Evolutionary conservation across 2,113 vertebrate species (phyloP).

Genomic region (Peromyscus polionotus): DNA sequence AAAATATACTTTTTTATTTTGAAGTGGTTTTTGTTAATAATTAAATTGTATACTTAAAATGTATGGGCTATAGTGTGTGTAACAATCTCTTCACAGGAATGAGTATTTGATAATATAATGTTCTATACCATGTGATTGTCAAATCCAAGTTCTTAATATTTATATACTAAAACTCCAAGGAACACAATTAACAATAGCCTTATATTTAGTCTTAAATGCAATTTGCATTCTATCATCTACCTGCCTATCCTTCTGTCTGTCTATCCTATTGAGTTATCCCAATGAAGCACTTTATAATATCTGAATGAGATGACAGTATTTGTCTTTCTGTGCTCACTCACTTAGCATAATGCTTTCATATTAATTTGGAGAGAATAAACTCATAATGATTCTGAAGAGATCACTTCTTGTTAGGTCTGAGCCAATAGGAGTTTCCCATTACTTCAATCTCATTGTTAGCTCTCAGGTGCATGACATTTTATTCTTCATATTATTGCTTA

Average conservation of each 20-base stretch:
- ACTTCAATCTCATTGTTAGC: constrained; percentile 26
- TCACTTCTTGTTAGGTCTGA: not conserved
- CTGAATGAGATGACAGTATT: not conserved
- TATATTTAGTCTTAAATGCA: not conserved
- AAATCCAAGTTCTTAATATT: not conserved
- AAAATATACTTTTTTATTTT: not conserved
- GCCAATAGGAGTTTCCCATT: constrained; percentile 39
- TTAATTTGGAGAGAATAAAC: not conserved
- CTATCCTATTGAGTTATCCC: not conserved
- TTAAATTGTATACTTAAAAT: not conserved
- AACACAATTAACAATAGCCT: not conserved
- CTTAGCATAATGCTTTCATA: not conserved
- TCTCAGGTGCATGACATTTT: constrained; percentile 55
- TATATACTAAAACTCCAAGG: not conserved
- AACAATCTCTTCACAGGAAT: too few relatives aligned
- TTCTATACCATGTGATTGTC: not conserved
- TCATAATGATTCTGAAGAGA: not conserved
- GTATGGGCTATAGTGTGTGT: not conserved
- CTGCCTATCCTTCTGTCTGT: rapidly evolving
- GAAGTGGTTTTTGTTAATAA: not conserved
- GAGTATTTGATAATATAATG: not conserved
- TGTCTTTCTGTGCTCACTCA: not conserved
- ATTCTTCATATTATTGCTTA: constrained; percentile 62
- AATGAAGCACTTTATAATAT: too few relatives aligned
- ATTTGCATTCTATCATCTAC: not conserved